Percentiles rank a stretch among this genome's conserved stretches.
Conservation (phyloP, 2,888 invertebrate genomes). For the Ypsolopha sequella region DNA sequence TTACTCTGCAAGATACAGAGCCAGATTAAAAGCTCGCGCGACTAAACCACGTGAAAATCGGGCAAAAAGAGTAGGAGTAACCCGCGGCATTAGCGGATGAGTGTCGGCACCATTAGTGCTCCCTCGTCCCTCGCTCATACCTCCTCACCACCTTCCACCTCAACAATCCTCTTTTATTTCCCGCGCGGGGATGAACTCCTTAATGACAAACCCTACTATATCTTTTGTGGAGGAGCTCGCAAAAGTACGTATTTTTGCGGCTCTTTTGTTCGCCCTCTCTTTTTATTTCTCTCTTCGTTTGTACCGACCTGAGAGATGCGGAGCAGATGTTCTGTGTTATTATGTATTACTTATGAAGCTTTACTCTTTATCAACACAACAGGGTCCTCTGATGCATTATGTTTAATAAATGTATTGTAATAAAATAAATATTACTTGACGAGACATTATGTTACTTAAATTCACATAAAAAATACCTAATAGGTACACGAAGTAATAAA, state of each 20-base stretch:
- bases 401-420: too few species aligned
- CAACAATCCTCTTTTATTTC: conserved; percentile 68
- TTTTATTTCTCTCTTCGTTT: conserved; percentile 48
- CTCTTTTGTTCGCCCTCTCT: conserved; percentile 60
- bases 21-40: conserved; percentile 65
- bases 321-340: not conserved
- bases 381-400: too few species aligned
- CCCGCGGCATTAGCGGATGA: conserved; percentile 71
- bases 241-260: conserved; percentile 70
- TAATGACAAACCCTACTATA: conserved; percentile 72
- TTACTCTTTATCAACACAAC: too few species aligned
- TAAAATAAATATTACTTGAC: too few species aligned
- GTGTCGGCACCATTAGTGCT: conserved; percentile 69
- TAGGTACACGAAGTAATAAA: too few species aligned
- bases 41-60: conserved; percentile 70
- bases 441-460: too few species aligned
- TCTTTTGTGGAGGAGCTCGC: conserved; percentile 68
- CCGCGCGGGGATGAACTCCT: conserved; percentile 71
- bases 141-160: conserved; percentile 28
- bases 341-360: too few species aligned
- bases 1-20: conserved; percentile 54
- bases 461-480: too few species aligned
- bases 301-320: not conserved
- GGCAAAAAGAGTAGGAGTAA: conserved; percentile 64
- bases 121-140: conserved; percentile 22